Percentiles rank a stretch among this genome's conserved stretches.
Evolutionary conservation across 2,888 invertebrate genomes (phyloP).

Genomic region (Sesia apiformis): DNA sequence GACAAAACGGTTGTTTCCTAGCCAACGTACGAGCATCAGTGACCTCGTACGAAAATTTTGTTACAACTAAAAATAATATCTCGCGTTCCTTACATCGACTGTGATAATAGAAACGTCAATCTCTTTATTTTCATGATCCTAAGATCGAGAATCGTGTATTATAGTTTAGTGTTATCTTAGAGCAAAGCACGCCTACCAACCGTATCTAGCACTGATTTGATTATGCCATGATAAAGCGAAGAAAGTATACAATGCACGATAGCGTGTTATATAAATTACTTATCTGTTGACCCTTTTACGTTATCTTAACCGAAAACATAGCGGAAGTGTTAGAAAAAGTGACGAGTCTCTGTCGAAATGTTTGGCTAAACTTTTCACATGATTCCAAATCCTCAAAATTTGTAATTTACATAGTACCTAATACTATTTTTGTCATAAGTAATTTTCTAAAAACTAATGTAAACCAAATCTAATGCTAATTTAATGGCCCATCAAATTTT

Average conservation of each 20-base stretch:
- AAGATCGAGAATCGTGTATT: neutral
- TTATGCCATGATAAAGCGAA: constrained; percentile 32
- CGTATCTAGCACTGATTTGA: constrained; percentile 36
- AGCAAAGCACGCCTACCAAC: neutral
- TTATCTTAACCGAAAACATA: constrained; percentile 46
- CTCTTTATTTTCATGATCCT: neutral
- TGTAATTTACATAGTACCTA: too few species aligned
- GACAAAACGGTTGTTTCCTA: constrained; percentile 16
- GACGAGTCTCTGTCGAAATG: neutral
- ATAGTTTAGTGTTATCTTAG: neutral
- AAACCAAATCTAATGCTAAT: too few species aligned
- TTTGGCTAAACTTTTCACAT: neutral
- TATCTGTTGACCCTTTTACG: constrained; percentile 40
- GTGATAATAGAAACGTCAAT: neutral
- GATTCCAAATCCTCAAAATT: neutral
- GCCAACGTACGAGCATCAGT: constrained; percentile 15
- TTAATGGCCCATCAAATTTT: too few species aligned
- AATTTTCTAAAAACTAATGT: too few species aligned
- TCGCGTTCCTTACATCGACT: neutral
- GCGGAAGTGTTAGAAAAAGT: constrained; percentile 26
- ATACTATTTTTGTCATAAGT: too few species aligned
- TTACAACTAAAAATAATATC: constrained; percentile 29
- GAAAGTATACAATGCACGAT: constrained; percentile 55
- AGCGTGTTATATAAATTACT: constrained; percentile 31
- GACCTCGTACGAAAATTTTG: constrained; percentile 33